phyloP scores from a whole-genome alignment of 2,113 vertebrate genomes.

The Pelusios castaneus region DNA sequence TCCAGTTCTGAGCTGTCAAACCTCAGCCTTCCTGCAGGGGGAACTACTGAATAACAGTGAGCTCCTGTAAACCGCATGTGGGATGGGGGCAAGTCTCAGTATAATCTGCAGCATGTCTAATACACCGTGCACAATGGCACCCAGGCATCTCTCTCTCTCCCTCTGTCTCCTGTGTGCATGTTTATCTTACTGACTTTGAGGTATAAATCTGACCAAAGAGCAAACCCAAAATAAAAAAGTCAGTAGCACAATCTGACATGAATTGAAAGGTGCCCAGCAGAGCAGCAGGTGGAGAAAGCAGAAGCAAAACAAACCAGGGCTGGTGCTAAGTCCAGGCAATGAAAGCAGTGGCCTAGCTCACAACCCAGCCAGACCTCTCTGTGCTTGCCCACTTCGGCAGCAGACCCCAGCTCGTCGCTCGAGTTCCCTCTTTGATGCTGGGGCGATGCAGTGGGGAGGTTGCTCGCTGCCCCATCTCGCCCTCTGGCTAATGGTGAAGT shows the following conservation, averaged over 20 bases:
- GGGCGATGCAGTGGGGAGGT: neutral
- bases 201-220: neutral
- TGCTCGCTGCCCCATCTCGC: neutral
- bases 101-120: neutral
- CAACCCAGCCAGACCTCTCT: neutral
- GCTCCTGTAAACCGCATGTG: rapidly evolving
- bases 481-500: neutral
- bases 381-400: neutral
- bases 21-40: neutral
- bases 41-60: neutral
- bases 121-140: neutral
- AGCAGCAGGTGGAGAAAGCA: neutral
- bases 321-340: neutral
- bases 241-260: neutral
- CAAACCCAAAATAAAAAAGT: neutral
- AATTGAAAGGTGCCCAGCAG: neutral
- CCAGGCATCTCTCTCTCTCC: neutral
- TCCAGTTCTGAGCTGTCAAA: neutral
- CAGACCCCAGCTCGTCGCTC: neutral
- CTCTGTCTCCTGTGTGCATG: neutral
- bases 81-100: rapidly evolving
- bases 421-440: neutral
- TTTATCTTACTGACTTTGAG: neutral
- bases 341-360: neutral
- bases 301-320: neutral